Evolutionary conservation across 1,140 invertebrate species (phyloP), one percentile per base, ranked within the genome.

Genomic region (Scaptomyza pallida): DNA sequence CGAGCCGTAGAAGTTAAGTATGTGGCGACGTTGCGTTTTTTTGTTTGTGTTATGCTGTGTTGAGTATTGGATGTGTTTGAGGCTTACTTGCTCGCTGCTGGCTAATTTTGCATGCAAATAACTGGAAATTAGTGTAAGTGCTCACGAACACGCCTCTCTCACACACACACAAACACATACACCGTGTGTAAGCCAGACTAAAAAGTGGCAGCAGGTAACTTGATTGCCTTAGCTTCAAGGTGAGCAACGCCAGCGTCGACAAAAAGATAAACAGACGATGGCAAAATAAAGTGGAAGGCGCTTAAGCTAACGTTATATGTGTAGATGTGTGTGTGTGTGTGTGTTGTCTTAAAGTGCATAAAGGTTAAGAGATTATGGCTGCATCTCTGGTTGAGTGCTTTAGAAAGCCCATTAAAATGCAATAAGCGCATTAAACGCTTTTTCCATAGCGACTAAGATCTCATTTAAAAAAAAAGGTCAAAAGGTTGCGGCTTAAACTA

Each of bases 91-190:
- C 56, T 62, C 75, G 68, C 59, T 54, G 43, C 56, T 80, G 59
- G 74, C 60, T 78, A 88, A 88, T 88, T 82, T 88, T 78, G 82
- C 82, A 88, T 86, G 82, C 82, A 88, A 88, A 88, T 88, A 88
- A 82, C 82, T 82, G 75, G 72, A 88, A 88, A 88, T 88, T 88
- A 88, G 82, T 88, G 72, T 88, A 82, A 88, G 82, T 88, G 82
- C 82, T 88, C 75, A 88, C 71, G 78, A 82, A 88, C 82, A 88
- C 82, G 82, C 82, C 71, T 88, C 71, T 71, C 43, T 45, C 71
- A 74, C 47, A 51, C 17, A 17, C 16, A 41, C 21, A 59, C 43
- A 41, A n/a, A 5, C 41, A 26, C 30, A 54, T 17, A 16, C 5
- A 13, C 21, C 21, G 3, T 4, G 21, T 23, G 21, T n/a, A n/a